These are phyloP conservation scores for Yasuhikotakia modesta DNA, from an alignment of 2,797 vertebrate genomes.

Conservation along the genomic window DNA sequence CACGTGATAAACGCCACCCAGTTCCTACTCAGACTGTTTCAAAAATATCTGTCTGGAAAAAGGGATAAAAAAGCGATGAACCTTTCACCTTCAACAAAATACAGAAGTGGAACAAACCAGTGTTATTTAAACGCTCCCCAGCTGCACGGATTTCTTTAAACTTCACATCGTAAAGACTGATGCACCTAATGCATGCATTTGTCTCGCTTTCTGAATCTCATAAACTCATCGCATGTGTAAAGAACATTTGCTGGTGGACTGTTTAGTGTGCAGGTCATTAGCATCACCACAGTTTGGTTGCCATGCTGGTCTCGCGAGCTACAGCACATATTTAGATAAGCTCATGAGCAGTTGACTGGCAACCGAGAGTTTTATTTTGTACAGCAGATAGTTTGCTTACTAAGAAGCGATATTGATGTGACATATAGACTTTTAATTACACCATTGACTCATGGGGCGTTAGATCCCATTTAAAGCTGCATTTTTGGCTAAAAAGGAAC, in stretches of 20 bases:
- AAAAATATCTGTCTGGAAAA: slow-evolving; percentile 12
- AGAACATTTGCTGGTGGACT: neutral
- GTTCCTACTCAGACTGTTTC: slow-evolving; percentile 26
- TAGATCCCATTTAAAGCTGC: neutral
- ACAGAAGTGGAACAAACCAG: neutral
- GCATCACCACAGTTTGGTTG: neutral
- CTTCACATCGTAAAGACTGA: neutral
- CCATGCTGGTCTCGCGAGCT: neutral
- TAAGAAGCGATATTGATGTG: neutral
- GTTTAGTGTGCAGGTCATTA: neutral
- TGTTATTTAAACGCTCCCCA: neutral
- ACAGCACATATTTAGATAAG: neutral
- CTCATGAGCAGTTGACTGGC: slow-evolving; percentile 8
- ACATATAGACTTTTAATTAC: neutral
- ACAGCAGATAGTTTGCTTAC: neutral
- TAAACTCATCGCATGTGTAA: neutral
- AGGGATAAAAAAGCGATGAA: neutral
- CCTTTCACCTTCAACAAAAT: neutral
- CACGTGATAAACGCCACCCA: neutral
- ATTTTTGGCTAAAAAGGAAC: too few relatives aligned
- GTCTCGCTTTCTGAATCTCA: neutral
- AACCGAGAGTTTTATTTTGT: slow-evolving; percentile 6
- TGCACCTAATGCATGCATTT: neutral
- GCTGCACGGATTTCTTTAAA: neutral
- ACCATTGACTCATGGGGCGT: neutral